Percentiles rank a stretch among this genome's conserved stretches.
phyloP scores from a whole-genome alignment of 2,797 vertebrate species.

The Eutrigla gurnardus region DNA sequence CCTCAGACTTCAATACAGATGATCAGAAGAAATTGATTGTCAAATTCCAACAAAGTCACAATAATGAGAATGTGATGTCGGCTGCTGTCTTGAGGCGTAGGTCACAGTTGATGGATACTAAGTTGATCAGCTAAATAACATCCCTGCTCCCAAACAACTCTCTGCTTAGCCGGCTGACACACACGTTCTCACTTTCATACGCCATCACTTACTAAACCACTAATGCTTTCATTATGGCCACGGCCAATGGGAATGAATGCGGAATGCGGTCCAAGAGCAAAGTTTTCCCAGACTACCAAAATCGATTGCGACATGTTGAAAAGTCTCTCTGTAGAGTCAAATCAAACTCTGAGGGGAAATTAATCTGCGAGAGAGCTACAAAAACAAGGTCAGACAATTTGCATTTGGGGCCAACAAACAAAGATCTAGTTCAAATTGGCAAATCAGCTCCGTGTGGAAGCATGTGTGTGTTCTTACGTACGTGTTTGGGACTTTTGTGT shows the following conservation, averaged over 20 bases:
- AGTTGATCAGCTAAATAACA: slow-evolving; percentile 30
- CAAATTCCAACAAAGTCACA: slow-evolving; percentile 42
- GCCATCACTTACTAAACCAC: slow-evolving; percentile 28
- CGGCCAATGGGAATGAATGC: slow-evolving; percentile 40
- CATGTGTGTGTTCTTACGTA: slow-evolving; percentile 1
- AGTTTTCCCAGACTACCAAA: slow-evolving; percentile 29
- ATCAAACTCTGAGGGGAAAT: slow-evolving; percentile 41
- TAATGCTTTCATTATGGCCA: slow-evolving; percentile 47
- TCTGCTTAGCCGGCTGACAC: slow-evolving; percentile 31
- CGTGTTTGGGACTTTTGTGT: neutral
- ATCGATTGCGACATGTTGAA: slow-evolving; percentile 45
- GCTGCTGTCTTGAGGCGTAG: slow-evolving; percentile 10
- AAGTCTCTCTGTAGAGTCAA: slow-evolving; percentile 57
- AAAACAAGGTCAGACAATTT: slow-evolving; percentile 68
- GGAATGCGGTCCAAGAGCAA: slow-evolving; percentile 35
- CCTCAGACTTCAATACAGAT: slow-evolving; percentile 36
- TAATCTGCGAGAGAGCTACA: slow-evolving; percentile 39
- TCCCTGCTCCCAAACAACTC: slow-evolving; percentile 17
- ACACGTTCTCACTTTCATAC: slow-evolving; percentile 20
- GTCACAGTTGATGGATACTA: slow-evolving; percentile 30
- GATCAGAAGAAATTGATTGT: slow-evolving; percentile 27
- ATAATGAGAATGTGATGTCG: slow-evolving; percentile 29
- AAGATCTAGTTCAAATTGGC: slow-evolving; percentile 42
- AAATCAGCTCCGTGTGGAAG: slow-evolving; percentile 19
- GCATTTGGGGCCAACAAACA: slow-evolving; percentile 67